Base-by-base conservation (phyloP, 2,797 vertebrate species). In the Ciconia nigra region DNA sequence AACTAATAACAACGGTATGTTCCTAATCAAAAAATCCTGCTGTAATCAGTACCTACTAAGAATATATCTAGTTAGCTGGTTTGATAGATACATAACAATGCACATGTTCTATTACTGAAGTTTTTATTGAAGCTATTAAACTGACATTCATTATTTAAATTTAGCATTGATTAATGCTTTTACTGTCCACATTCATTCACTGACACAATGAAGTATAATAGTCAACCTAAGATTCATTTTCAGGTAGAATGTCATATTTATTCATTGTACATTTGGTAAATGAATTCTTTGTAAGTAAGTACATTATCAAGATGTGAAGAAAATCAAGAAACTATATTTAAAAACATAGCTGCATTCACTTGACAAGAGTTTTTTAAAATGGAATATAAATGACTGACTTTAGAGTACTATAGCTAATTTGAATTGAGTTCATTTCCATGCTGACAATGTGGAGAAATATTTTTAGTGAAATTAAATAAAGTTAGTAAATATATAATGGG, bases 151-250 rank as follows among this genome's bases (percentile, higher is more conserved):
- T 61, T 66, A 81, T 52, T 97, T 96, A 52, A 93, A 83, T 91
- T 96, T 85, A 89, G 81, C 11, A 72, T 41, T 55, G 22, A 96
- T 66, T 90, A 92, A 73, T 74, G 29, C 6, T 94, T 96, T 94
- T 84, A 49, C 33, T 72, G 39, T 61, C 47, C 46, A 66, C 47
- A 73, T 84, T 79, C 29, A 91, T 95, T 96, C 55, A 86, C 19
- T 66, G 51, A 44, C 35, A 70, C 90, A 83, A 96, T 59, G 35
- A 81, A 92, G 62, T 88, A 85, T 87, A 95, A 95, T 59, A 90
- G 39, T 80, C 61, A 35, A 13, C 54, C 66, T 95, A 91, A 33
- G 44, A 71, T 90, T 89, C 35, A 63, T 69, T 87, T 66, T 97
- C 89, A 41, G 39, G 25, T 74, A 88, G 57, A 92, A 91, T 70